Evolutionary conservation across 1,140 invertebrate genomes (phyloP), one percentile per base, ranked within the genome.

Genomic region (Anadara kagoshimensis): DNA sequence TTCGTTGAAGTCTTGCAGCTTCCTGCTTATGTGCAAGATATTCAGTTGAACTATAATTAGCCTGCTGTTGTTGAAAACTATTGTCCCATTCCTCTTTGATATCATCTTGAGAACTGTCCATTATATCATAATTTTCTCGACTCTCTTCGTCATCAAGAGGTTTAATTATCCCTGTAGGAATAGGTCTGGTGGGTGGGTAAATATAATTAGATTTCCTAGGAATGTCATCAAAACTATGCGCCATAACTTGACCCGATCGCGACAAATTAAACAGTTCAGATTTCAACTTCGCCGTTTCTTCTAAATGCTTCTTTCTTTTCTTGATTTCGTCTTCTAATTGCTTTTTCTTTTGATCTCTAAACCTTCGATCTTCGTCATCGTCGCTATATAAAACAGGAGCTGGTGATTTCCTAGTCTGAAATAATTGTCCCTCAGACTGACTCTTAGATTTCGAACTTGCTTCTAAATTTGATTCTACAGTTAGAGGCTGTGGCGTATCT

Each of bases 321-420:
- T 92, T 92, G 68, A 93, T 93, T 85, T 93, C 93, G 14, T 91
- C 91, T 82, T 93, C 92, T 56, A 93, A 91, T 74, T 91, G 90
- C 16, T 91, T 90, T 75, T 92, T 92, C 79, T 92, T 92, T 77
- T 93, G 91, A 81, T 93, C 92, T 4, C 82, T 71, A 11, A 68
- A 65, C 65, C 76, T 81, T 58, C 71, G 70, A 47, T 85, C 83
- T 36, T 86, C 83, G 54, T 86, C 80, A 56, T 82, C 84, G 0
- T 78, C 75, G 68, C 76, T 78, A 65, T 78, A 81, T 0, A 36
- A 36, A 36, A 36, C 29, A 36, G 29, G 29, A 2, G 29, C 29
- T 36, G 29, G 29, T 7, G 29, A 36, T 7, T 36, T 36, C 29
- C 29, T 36, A 36, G 29, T 36, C 29, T 36, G 29, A 36, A 36